phyloP scores from a whole-genome alignment of 1,140 invertebrate species.

The Tachypleus tridentatus region DNA sequence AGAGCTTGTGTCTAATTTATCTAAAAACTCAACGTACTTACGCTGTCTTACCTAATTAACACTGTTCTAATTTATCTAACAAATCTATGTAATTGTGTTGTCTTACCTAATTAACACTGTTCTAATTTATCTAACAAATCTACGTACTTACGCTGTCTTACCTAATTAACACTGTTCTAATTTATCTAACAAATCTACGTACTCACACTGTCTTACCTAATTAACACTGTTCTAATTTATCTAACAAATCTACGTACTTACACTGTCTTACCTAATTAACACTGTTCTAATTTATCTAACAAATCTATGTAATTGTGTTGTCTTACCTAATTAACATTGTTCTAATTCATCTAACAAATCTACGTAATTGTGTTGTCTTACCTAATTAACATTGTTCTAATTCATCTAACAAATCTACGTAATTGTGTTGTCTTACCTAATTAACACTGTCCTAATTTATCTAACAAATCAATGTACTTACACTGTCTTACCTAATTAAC shows the following conservation, averaged over 20 bases:
- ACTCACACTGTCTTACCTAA: too few species aligned
- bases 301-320: neutral
- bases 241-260: neutral
- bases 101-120: constrained; percentile 48
- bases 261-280: constrained; percentile 43
- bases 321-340: neutral
- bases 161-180: too few species aligned
- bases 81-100: neutral
- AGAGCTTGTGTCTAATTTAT: too few species aligned
- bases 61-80: neutral
- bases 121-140: too few species aligned
- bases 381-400: neutral
- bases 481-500: too few species aligned
- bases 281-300: constrained; percentile 31
- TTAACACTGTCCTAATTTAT: constrained; percentile 37
- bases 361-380: neutral
- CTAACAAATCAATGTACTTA: too few species aligned
- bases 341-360: neutral
- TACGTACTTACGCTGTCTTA: too few species aligned
- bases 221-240: too few species aligned
- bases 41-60: neutral
- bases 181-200: too few species aligned
- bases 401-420: too few species aligned
- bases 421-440: constrained; percentile 38
- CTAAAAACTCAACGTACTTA: neutral